Evolutionary conservation across 2,888 invertebrate species (phyloP).

Genomic region (Thymelicus acteon): DNA sequence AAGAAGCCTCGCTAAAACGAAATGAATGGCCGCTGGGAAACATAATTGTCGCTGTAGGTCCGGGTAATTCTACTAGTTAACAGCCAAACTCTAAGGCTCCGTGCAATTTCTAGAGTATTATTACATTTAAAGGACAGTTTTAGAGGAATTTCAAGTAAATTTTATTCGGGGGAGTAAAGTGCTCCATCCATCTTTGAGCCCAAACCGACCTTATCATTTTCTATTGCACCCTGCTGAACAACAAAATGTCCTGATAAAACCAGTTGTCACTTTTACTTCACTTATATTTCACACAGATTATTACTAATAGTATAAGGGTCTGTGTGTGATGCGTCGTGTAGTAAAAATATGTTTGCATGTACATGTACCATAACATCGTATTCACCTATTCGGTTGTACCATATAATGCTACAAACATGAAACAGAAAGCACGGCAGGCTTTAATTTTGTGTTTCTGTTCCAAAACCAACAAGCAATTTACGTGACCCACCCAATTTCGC

Average conservation of each 20-base stretch:
- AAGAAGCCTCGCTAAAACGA: conserved; percentile 31
- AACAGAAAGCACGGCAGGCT: conserved; percentile 13
- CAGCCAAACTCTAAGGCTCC: conserved; percentile 28
- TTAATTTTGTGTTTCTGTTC: conserved; percentile 13
- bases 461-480: conserved; percentile 17
- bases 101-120: conserved; percentile 6
- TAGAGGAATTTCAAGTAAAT: background rate
- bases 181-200: no score
- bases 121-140: background rate
- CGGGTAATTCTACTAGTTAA: conserved; percentile 28
- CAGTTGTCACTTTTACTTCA: no score
- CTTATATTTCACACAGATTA: no score
- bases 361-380: no score
- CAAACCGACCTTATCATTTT: no score
- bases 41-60: conserved; percentile 35
- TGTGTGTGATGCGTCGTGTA: no score
- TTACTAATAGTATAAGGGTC: no score
- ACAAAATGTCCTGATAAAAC: no score
- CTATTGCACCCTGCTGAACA: no score
- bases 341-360: no score
- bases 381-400: no score
- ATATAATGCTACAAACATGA: background rate
- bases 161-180: background rate
- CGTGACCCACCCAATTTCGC: conserved; percentile 15
- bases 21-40: conserved; percentile 32